phyloP scores from a whole-genome alignment of 2,797 vertebrate genomes.

The Erethizon dorsatum region DNA sequence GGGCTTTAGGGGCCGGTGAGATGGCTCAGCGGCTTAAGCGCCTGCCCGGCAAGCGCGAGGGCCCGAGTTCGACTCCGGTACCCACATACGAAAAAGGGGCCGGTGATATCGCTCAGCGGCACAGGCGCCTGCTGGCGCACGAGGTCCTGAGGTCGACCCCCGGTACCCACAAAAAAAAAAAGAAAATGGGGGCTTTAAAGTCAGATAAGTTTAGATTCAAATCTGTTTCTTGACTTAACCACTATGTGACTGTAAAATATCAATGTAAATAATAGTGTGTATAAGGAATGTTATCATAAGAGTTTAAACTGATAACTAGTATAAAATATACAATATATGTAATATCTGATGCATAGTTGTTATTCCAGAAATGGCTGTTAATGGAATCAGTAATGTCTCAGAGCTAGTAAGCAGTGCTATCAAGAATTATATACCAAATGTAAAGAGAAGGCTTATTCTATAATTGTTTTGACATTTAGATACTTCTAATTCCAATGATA shows the following conservation, averaged over 20 bases:
- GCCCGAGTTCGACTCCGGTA: no score
- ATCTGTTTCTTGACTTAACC: background rate
- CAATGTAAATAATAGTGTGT: background rate
- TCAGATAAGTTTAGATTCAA: background rate
- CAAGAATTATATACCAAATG: background rate
- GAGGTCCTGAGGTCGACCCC: no score
- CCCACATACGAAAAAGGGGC: no score
- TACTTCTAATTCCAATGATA: background rate
- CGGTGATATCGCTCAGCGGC: no score
- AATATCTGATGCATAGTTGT: background rate
- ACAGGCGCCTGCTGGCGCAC: no score
- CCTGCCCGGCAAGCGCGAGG: no score
- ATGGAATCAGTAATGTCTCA: background rate
- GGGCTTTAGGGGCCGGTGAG: background rate
- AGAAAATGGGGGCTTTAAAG: background rate
- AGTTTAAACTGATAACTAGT: background rate
- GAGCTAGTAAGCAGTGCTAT: background rate
- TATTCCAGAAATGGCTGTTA: background rate
- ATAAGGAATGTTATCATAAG: background rate
- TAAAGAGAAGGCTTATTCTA: background rate
- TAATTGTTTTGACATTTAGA: background rate
- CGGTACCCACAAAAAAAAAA: no score
- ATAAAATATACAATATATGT: background rate
- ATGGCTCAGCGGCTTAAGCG: no score
- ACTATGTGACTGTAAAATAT: background rate